Evolutionary conservation across 2,797 vertebrate genomes (phyloP).

Genomic region (Parotocinclus haroldoi): DNA sequence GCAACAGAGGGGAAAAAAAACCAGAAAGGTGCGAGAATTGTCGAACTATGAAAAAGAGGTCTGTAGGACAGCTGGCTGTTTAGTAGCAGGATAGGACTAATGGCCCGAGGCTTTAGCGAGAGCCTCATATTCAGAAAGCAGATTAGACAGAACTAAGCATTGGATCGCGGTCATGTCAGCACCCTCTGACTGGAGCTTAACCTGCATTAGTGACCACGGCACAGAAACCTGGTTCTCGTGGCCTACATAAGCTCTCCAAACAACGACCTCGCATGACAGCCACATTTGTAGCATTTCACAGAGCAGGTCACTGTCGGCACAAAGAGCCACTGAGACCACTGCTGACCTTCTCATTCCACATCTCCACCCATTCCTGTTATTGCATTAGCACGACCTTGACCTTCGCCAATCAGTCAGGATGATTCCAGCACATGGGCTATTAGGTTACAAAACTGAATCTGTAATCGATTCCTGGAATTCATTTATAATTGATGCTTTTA

Average conservation of each 20-base stretch:
- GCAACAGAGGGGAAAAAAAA: background rate
- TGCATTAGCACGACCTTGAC: constrained; percentile 46
- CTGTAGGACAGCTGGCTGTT: constrained; percentile 15
- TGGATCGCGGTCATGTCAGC: constrained; percentile 50
- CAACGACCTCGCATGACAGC: constrained; percentile 21
- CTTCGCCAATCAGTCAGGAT: constrained; percentile 38
- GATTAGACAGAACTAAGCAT: constrained; percentile 53
- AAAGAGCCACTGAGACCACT: constrained; percentile 5
- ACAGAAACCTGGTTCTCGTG: constrained; percentile 21
- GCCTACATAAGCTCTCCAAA: constrained; percentile 18
- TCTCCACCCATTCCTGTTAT: constrained; percentile 39
- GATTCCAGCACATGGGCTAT: constrained; percentile 25
- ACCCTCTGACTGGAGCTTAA: constrained; percentile 42
- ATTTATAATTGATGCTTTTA: constrained; percentile 52
- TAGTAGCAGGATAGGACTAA: constrained; percentile 36
- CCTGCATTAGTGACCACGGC: constrained; percentile 38
- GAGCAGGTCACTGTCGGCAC: constrained; percentile 7
- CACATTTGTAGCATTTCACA: constrained; percentile 6
- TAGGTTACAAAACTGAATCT: constrained; percentile 40
- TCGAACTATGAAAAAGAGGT: constrained; percentile 10
- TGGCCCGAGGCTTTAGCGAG: constrained; percentile 41
- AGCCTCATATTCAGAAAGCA: constrained; percentile 50
- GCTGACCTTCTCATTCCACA: constrained; percentile 20
- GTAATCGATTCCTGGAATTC: constrained; percentile 42
- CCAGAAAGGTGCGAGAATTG: background rate